Conservation (phyloP, 1,140 invertebrate genomes). For the Branchinecta lindahli region DNA sequence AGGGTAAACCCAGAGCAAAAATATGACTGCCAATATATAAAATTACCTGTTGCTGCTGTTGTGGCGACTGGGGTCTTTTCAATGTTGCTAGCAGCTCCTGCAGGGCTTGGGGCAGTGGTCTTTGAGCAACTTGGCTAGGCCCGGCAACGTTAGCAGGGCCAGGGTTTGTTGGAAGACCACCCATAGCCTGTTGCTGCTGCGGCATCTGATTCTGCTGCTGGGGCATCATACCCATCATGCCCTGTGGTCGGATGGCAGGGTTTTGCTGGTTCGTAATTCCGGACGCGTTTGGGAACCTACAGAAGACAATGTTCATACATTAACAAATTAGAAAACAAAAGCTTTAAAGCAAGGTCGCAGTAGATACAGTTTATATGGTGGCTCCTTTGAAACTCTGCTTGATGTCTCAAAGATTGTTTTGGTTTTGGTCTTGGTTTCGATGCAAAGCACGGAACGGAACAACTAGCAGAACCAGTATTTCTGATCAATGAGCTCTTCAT, state of each 20-base stretch:
- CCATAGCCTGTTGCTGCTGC: constrained; percentile 21
- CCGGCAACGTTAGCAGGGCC: constrained; percentile 19
- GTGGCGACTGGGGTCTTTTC: constrained; percentile 69
- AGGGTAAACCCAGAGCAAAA: no score
- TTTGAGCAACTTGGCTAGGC: constrained; percentile 20
- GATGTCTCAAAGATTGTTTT: no score
- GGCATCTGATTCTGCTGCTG: constrained; percentile 17
- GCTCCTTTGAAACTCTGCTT: no score
- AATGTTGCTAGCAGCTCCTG: constrained; percentile 79
- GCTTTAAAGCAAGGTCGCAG: no score
- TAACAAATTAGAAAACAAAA: background rate
- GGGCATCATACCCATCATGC: constrained; percentile 24
- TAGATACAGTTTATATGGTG: no score
- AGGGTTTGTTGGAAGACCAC: constrained; percentile 6
- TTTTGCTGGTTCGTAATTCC: constrained; percentile 23
- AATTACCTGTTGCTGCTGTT: constrained; percentile 64
- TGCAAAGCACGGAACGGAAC: no score
- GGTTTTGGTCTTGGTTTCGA: no score
- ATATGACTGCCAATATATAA: background rate
- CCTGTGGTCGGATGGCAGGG: constrained; percentile 33
- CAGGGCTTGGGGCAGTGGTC: constrained; percentile 44
- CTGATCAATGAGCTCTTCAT: no score
- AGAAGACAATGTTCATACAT: constrained; percentile 13
- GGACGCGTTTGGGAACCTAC: constrained; percentile 1
- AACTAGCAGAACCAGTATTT: no score